phyloP scores from a whole-genome alignment of 2,888 invertebrate genomes.

The Drepana falcataria region DNA sequence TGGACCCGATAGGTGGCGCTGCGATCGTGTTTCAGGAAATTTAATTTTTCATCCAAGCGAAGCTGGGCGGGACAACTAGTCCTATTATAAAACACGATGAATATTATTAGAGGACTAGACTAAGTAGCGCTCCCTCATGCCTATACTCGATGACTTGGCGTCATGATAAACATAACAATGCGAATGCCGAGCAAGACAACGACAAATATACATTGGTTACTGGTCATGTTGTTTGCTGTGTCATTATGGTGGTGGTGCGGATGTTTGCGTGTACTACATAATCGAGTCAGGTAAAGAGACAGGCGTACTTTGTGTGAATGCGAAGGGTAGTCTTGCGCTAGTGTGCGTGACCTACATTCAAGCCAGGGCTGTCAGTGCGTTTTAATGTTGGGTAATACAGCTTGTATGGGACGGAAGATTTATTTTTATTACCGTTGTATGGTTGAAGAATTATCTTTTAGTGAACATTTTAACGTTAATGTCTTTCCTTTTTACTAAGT shows the following conservation, averaged over 20 bases:
- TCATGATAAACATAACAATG: too few relatives aligned
- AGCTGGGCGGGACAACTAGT: too few relatives aligned
- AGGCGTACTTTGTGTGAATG: conserved; percentile 15
- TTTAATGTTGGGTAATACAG: conserved; percentile 37
- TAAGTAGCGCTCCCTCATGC: too few relatives aligned
- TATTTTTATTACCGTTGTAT: conserved; percentile 34
- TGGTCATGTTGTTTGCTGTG: too few relatives aligned
- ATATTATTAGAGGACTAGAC: too few relatives aligned
- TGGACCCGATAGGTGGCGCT: too few relatives aligned
- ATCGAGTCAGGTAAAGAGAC: conserved; percentile 42
- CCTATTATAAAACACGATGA: too few relatives aligned
- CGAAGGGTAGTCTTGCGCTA: conserved; percentile 13
- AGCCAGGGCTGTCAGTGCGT: conserved; percentile 33
- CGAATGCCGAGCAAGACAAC: too few relatives aligned
- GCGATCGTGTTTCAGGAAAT: too few relatives aligned
- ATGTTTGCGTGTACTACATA: conserved; percentile 26
- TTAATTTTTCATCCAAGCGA: too few relatives aligned
- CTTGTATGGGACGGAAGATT: conserved; percentile 33
- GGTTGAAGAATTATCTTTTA: neutral
- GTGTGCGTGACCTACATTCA: conserved; percentile 65
- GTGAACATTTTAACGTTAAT: neutral
- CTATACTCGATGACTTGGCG: too few relatives aligned
- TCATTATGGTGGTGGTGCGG: neutral
- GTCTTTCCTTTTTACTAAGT: conserved; percentile 9
- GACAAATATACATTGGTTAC: too few relatives aligned